Percentiles rank a stretch among this genome's conserved stretches.
phyloP scores from a whole-genome alignment of 1,140 invertebrate genomes.

The Pseudomyrmex concolor region DNA sequence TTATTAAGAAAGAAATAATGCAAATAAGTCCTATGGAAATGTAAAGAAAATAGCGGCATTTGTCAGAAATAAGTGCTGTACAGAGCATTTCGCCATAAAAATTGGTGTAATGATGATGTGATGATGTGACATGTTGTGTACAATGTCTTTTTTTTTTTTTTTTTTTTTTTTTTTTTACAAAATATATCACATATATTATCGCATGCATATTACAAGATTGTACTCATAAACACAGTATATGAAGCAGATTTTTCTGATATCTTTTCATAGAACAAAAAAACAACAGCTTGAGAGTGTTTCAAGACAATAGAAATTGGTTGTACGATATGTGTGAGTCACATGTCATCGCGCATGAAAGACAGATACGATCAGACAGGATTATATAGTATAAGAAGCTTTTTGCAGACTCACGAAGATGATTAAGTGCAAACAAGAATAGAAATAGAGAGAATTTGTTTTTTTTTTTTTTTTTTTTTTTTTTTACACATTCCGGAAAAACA shows the following conservation, averaged over 20 bases:
- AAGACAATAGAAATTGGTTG: neutral
- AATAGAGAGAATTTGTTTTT: neutral
- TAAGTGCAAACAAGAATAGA: neutral
- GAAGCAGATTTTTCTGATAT: conserved; percentile 3
- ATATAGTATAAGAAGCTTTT: neutral
- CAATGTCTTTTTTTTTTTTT: neutral
- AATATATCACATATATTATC: neutral
- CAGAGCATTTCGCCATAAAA: conserved; percentile 2
- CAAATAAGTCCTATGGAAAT: neutral
- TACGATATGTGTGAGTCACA: neutral
- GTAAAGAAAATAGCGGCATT: conserved; percentile 8
- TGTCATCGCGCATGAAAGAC: neutral
- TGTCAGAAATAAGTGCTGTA: conserved; percentile 17
- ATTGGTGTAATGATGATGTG: neutral
- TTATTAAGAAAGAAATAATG: too few species aligned
- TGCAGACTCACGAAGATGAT: conserved; percentile 19
- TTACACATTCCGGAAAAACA: neutral
- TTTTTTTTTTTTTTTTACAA: neutral
- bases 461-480: neutral
- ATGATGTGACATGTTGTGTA: neutral
- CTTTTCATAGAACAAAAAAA: neutral
- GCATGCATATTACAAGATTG: conserved; percentile 37
- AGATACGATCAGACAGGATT: neutral
- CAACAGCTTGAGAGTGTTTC: neutral
- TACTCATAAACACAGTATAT: conserved; percentile 23